Conservation (phyloP, 2,888 invertebrate genomes). For the Agonopterix alstromeriana region DNA sequence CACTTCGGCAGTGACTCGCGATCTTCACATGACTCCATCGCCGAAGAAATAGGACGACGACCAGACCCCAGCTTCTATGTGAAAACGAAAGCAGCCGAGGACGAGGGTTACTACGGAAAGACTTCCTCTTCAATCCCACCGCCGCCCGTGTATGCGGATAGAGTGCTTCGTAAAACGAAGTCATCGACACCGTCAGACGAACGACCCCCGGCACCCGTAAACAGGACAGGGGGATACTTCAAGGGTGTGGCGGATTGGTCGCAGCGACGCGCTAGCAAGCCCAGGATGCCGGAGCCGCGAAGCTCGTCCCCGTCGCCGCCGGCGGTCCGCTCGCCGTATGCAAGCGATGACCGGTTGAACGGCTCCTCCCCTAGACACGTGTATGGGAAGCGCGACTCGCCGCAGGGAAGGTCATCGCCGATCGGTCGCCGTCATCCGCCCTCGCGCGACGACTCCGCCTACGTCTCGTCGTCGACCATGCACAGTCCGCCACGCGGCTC, state of each 20-base stretch:
- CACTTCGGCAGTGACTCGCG: constrained; percentile 93
- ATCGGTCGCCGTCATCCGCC: constrained; percentile 65
- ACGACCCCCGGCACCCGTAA: constrained; percentile 51
- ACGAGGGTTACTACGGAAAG: constrained; percentile 68
- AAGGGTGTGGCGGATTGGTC: constrained; percentile 90
- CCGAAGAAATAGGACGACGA: constrained; percentile 79
- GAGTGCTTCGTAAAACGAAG: constrained; percentile 68
- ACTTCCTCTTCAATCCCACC: constrained; percentile 58
- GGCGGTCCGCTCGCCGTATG: constrained; percentile 58
- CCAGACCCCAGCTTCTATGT: constrained; percentile 85
- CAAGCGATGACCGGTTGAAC: constrained; percentile 56
- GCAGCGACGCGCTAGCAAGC: constrained; percentile 77
- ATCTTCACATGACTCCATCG: constrained; percentile 83
- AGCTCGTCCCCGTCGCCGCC: constrained; percentile 66
- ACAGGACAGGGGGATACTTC: constrained; percentile 76
- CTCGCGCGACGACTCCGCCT: constrained; percentile 75
- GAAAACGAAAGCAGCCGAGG: constrained; percentile 78
- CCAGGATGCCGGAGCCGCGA: constrained; percentile 68
- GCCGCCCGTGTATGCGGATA: constrained; percentile 61
- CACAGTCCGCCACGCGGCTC: constrained; percentile 75
- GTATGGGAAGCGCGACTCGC: constrained; percentile 61
- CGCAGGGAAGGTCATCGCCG: constrained; percentile 60
- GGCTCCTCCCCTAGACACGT: constrained; percentile 59
- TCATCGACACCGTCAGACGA: constrained; percentile 75
- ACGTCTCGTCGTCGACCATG: constrained; percentile 75